A percentile compares a stretch with the other conserved stretches of the same genome.
Conservation (phyloP, 2,888 invertebrate genomes). For the Leptinotarsa peninsularis region DNA sequence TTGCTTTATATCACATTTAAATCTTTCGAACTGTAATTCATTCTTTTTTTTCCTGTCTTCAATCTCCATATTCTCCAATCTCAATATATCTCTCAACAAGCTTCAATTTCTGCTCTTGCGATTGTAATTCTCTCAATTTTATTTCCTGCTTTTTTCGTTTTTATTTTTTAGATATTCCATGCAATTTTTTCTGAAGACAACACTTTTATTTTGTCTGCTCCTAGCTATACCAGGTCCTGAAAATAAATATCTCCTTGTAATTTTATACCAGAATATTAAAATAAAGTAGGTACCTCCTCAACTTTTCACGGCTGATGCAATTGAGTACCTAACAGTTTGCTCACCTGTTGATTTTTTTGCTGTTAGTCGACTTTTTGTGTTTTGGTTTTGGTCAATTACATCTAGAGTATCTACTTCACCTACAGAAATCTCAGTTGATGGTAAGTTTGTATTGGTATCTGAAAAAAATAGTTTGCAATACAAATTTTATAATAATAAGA, state of each 20-base stretch:
- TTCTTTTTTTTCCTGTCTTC: not conserved
- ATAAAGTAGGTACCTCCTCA: not conserved
- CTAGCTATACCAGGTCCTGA: constrained; percentile 12
- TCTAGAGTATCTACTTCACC: constrained; percentile 6
- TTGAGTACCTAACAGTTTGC: constrained; percentile 1
- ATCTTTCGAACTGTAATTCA: constrained; percentile 7
- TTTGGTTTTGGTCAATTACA: not conserved
- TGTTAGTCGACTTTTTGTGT: constrained; percentile 15
- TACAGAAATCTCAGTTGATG: constrained; percentile 4
- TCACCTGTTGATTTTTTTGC: constrained; percentile 19
- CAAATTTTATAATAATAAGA: not conserved
- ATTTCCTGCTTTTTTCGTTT: constrained; percentile 15
- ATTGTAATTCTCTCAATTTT: constrained; percentile 10
- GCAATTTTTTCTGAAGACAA: constrained; percentile 17
- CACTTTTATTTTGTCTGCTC: constrained; percentile 13
- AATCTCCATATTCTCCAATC: too few species aligned
- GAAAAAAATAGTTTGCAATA: constrained; percentile 4
- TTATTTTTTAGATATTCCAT: constrained; percentile 18
- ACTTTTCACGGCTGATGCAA: not conserved
- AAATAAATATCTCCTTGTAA: not conserved
- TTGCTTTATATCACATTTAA: not conserved
- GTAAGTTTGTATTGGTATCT: not conserved
- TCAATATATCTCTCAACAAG: too few species aligned
- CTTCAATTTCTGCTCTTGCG: not conserved
- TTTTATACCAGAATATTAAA: not conserved